Percentiles rank a stretch among this genome's conserved stretches.
These are phyloP conservation scores for Chelmon rostratus DNA, from an alignment of 2,797 vertebrate genomes.

Conservation along the genomic window DNA sequence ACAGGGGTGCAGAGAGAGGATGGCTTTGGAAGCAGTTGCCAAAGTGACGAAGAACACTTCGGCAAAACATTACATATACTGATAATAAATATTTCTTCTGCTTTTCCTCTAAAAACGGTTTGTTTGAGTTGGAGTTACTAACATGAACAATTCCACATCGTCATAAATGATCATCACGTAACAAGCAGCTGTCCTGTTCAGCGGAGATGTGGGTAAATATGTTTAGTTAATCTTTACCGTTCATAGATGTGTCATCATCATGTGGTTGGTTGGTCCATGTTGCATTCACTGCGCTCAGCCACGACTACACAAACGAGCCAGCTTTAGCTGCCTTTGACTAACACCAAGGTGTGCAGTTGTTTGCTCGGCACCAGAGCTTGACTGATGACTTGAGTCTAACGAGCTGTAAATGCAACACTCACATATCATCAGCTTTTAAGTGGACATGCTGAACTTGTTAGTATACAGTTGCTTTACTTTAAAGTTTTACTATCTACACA, in stretches of 20 bases:
- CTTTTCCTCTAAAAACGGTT: background rate
- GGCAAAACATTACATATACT: background rate
- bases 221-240: background rate
- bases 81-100: background rate
- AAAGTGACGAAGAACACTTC: constrained; percentile 4
- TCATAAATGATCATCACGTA: too few relatives aligned
- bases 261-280: background rate
- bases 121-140: background rate
- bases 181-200: background rate
- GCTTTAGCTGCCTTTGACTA: background rate
- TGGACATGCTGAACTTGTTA: background rate
- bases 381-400: background rate
- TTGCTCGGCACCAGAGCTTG: background rate
- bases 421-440: background rate
- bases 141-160: background rate
- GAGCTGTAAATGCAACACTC: background rate
- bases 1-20: background rate
- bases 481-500: too few relatives aligned
- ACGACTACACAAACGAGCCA: background rate
- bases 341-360: background rate
- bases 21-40: background rate
- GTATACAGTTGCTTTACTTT: too few relatives aligned
- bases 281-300: background rate
- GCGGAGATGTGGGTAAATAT: constrained; percentile 2
- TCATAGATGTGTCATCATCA: background rate